Evolutionary conservation across 2,888 invertebrate species (phyloP), one percentile per base, ranked within the genome.

Genomic region (Congeria kusceri): DNA sequence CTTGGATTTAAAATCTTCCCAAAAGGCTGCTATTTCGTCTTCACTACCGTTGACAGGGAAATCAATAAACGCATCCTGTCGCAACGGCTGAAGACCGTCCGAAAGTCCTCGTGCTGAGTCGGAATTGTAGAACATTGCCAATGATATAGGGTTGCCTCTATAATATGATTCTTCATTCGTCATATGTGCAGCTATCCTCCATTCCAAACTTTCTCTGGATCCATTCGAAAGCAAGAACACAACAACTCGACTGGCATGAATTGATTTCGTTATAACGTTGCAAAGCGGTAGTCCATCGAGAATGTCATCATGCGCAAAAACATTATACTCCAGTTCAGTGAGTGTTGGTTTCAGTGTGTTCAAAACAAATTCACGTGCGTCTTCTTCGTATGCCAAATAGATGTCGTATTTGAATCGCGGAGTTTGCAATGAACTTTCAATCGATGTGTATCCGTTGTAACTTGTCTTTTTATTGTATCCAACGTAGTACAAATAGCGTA

Each of bases 401-500:
- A 61, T 59, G 18, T 68, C 59, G 39, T 67, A 67, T 27, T 39
- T 67, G 47, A 20, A 68, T 28, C 9, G 32, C 9, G 18, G 39
- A 46, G 25, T 18, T 11, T 18, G 25, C 4, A 27, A 28, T 18
- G 59, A n/a, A 46, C 20, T 20, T n/a, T 44, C 25, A 0, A 28
- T 44, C 7, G 47, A 20, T 20, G 9, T 13, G 25, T 27, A n/a
- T 0, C 28, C 39, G 13, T 32, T 18, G 11, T 20, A 27, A 18
- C 25, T 44, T 15, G n/a, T 49, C 20, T 57, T 27, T 25, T 58
- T 58, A 20, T 29, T 23, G 2, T 29, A 23, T 3, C 27, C 56
- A 7, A 78, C 73, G 39, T 73, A 73, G 46, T 70, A 78, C 78
- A 73, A 78, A 53, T 78, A 78, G 23, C 69, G 57, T 23, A 78